phyloP scores from a whole-genome alignment of 1,140 invertebrate species.

The Drosophila aff. region DNA sequence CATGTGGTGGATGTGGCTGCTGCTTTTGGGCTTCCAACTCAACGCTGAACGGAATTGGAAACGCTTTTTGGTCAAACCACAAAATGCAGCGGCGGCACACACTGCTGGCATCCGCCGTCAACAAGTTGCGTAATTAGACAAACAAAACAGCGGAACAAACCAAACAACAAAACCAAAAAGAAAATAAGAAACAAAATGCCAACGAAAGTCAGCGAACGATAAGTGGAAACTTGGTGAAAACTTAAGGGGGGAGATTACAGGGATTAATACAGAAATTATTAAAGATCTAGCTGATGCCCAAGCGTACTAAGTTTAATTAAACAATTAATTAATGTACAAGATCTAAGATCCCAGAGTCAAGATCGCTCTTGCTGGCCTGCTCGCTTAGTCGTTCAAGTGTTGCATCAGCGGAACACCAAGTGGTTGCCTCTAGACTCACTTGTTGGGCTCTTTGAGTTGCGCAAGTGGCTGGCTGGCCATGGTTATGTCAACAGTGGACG shows the following conservation, averaged over 20 bases:
- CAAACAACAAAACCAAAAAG: background rate
- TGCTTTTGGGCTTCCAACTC: constrained; percentile 6
- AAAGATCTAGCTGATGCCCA: background rate
- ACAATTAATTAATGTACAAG: background rate
- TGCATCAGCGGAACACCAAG: constrained; percentile 6
- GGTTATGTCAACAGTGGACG: constrained; percentile 38
- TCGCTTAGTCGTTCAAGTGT: background rate
- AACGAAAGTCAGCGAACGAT: constrained; percentile 15
- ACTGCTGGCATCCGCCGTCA: constrained; percentile 31
- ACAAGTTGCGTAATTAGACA: constrained; percentile 42
- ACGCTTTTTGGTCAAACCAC: constrained; percentile 51
- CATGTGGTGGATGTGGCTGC: constrained; percentile 1
- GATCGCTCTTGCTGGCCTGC: background rate
- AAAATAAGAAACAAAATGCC: background rate
- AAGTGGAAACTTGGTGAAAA: constrained; percentile 9
- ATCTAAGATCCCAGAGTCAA: background rate
- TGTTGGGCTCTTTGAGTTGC: constrained; percentile 4
- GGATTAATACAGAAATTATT: background rate
- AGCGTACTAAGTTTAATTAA: no score
- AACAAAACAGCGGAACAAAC: constrained; percentile 43
- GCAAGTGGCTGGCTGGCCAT: constrained; percentile 22
- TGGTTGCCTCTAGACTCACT: background rate
- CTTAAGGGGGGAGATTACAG: background rate
- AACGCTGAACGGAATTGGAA: constrained; percentile 38
- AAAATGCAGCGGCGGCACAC: constrained; percentile 27